Evolutionary conservation across 30 jellyfish, hydroid and myxozoan genomes (phyloP).

Genomic region (Turritopsis dohrnii): DNA sequence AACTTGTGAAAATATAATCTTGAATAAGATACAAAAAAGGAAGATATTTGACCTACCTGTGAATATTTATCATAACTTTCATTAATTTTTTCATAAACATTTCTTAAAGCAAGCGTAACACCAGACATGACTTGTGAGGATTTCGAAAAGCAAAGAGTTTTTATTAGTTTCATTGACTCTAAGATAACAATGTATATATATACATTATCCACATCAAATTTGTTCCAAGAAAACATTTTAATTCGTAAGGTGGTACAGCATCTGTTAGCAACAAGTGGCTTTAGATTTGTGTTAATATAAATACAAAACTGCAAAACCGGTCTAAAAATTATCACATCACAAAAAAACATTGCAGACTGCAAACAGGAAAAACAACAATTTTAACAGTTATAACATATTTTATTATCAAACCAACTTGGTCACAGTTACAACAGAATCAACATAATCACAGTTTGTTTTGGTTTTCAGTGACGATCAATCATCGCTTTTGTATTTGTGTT

Average conservation of each 20-base stretch:
- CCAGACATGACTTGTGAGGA: background rate
- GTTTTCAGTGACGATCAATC: background rate
- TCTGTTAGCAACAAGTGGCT: background rate
- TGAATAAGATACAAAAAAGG: background rate
- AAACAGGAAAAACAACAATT: background rate
- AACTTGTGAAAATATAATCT: no score
- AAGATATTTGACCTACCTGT: background rate
- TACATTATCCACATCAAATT: background rate
- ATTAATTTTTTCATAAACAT: background rate
- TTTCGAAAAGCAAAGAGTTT: background rate
- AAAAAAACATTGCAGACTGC: background rate
- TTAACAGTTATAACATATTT: background rate
- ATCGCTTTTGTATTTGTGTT: slow-evolving; percentile 11
- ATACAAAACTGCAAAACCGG: background rate
- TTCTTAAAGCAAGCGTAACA: background rate
- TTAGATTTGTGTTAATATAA: background rate
- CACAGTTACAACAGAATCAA: background rate
- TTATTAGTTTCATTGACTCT: background rate
- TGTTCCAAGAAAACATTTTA: background rate
- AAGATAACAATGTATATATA: background rate
- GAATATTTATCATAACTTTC: background rate
- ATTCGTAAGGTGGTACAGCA: background rate
- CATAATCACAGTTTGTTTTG: background rate
- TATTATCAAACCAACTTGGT: background rate
- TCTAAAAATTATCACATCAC: background rate